phyloP scores from a whole-genome alignment of 2,888 invertebrate genomes.

The Tachina grossa region DNA sequence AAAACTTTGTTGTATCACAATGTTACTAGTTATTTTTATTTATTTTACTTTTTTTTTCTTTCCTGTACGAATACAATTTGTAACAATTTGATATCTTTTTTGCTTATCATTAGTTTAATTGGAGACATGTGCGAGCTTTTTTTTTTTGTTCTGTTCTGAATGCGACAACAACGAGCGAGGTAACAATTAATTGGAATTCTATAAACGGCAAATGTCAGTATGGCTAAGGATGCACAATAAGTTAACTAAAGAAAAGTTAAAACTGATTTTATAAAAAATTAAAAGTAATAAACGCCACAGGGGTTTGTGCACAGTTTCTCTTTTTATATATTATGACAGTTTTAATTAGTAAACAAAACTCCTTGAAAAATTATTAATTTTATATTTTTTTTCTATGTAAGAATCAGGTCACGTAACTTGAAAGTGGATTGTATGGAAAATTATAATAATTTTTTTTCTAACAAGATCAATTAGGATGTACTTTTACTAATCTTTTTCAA shows the following conservation, averaged over 20 bases:
- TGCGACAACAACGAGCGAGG: conserved; percentile 46
- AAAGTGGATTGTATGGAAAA: too few species aligned
- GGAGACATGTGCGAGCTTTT: conserved; percentile 76
- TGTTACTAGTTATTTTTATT: conserved; percentile 53
- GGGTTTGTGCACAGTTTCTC: not conserved
- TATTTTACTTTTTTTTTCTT: conserved; percentile 18
- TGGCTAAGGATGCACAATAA: not conserved
- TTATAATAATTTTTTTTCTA: too few species aligned
- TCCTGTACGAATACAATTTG: conserved; percentile 12
- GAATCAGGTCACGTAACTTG: too few species aligned
- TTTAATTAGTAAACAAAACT: conserved; percentile 58
- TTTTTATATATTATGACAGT: conserved; percentile 50
- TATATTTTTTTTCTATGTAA: not conserved
- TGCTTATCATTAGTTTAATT: conserved; percentile 81
- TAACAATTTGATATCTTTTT: conserved; percentile 54
- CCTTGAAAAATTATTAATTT: conserved; percentile 15
- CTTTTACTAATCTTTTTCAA: too few species aligned
- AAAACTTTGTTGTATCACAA: conserved; percentile 50
- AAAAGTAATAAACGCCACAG: conserved; percentile 46
- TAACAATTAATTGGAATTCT: conserved; percentile 68
- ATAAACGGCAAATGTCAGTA: conserved; percentile 17
- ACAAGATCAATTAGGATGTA: too few species aligned
- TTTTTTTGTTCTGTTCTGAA: not conserved
- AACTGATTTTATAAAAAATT: not conserved
- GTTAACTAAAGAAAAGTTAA: conserved; percentile 5